These are phyloP conservation scores for Phrynocephalus guinanensis DNA, from an alignment of 2,797 vertebrate species.

Conservation along the genomic window DNA sequence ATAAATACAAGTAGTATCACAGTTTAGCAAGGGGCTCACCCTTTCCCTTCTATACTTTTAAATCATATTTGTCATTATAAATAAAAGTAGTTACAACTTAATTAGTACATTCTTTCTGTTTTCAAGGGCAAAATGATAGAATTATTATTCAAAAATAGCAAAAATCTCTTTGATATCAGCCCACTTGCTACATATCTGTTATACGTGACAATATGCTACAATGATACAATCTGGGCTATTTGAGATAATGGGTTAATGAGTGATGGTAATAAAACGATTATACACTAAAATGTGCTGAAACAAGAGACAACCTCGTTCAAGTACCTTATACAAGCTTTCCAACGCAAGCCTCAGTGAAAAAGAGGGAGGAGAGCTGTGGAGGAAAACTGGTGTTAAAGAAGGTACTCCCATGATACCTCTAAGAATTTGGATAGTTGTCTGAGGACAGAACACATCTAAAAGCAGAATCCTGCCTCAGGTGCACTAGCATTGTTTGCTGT, in stretches of 20 bases:
- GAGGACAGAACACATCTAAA: neutral
- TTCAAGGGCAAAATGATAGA: neutral
- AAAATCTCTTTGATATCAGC: neutral
- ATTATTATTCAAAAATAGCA: neutral
- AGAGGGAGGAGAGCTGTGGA: neutral
- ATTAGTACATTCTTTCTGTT: neutral
- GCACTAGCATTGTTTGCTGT: neutral
- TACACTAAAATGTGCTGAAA: neutral
- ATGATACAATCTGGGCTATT: neutral
- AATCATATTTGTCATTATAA: neutral
- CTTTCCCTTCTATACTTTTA: neutral
- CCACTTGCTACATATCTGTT: neutral
- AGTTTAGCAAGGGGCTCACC: neutral
- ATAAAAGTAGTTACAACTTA: neutral
- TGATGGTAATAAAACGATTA: neutral
- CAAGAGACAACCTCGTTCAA: neutral
- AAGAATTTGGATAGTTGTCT: neutral
- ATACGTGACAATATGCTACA: conserved; percentile 5
- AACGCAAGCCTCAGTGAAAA: neutral
- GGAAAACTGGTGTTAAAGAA: neutral
- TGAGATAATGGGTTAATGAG: neutral
- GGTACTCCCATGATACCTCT: neutral
- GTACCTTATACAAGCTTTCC: neutral
- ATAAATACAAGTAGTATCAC: neutral
- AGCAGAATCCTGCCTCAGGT: neutral